phyloP scores from a whole-genome alignment of 2,797 vertebrate species.

The Malurus splendens region DNA sequence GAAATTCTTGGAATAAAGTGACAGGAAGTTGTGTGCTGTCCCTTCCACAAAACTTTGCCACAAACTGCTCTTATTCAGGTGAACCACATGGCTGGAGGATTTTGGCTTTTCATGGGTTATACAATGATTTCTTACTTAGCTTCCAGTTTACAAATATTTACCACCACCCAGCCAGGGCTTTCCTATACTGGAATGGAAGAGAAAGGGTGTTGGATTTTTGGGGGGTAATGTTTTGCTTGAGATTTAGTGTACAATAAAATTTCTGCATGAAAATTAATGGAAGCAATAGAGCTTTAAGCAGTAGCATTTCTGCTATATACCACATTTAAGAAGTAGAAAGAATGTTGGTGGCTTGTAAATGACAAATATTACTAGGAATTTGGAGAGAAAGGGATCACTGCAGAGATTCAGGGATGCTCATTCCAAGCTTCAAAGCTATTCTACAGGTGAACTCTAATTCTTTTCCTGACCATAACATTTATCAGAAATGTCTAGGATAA shows the following conservation, averaged over 20 bases:
- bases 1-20: background rate
- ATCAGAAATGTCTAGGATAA: background rate
- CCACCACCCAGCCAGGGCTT: background rate
- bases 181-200: background rate
- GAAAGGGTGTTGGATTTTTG: accelerated
- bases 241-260: background rate
- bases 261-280: background rate
- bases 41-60: background rate
- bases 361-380: background rate
- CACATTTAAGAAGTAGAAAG: background rate
- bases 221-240: background rate
- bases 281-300: background rate
- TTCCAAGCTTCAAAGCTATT: background rate
- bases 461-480: background rate
- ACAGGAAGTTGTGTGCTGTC: background rate
- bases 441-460: background rate
- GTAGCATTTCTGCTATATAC: background rate
- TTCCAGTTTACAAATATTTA: background rate
- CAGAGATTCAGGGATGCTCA: background rate
- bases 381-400: background rate
- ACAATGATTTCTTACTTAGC: background rate
- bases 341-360: background rate
- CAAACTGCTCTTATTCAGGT: background rate
- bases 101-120: background rate
- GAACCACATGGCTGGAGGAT: background rate